Evolutionary conservation across 2,113 vertebrate genomes (phyloP).

Genomic region (Ailuropoda melanoleuca): DNA sequence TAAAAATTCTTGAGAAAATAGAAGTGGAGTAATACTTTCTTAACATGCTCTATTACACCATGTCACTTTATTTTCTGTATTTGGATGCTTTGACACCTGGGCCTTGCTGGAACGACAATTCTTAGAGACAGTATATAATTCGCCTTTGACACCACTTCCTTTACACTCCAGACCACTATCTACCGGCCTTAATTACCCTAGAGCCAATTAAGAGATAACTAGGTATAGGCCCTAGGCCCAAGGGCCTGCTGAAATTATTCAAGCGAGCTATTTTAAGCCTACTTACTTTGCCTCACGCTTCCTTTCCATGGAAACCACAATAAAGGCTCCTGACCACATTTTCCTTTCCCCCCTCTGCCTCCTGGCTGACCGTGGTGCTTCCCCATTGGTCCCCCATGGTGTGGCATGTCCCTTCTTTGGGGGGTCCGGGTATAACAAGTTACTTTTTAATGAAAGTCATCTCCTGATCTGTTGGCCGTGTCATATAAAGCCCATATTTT

Average conservation of each 20-base stretch:
- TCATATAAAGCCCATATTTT: neutral
- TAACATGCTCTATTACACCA: neutral
- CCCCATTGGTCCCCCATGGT: neutral
- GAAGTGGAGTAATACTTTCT: neutral
- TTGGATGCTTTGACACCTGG: neutral
- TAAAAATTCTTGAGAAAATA: neutral
- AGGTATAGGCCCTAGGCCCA: neutral
- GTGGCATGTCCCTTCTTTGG: neutral
- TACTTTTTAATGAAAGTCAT: neutral
- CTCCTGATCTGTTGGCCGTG: neutral
- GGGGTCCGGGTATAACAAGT: neutral
- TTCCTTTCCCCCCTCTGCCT: neutral
- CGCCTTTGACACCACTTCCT: neutral
- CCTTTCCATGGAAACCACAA: neutral
- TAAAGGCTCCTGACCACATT: neutral
- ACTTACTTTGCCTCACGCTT: neutral
- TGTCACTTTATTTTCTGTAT: neutral
- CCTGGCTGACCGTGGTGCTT: neutral
- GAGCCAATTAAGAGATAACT: neutral
- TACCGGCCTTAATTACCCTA: neutral
- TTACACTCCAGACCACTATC: neutral
- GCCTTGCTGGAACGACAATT: neutral
- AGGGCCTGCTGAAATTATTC: neutral
- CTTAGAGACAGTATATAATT: neutral
- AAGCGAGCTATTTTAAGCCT: neutral